Conservation (phyloP, 2,797 vertebrate species). For the Anolis apletophallus region DNA sequence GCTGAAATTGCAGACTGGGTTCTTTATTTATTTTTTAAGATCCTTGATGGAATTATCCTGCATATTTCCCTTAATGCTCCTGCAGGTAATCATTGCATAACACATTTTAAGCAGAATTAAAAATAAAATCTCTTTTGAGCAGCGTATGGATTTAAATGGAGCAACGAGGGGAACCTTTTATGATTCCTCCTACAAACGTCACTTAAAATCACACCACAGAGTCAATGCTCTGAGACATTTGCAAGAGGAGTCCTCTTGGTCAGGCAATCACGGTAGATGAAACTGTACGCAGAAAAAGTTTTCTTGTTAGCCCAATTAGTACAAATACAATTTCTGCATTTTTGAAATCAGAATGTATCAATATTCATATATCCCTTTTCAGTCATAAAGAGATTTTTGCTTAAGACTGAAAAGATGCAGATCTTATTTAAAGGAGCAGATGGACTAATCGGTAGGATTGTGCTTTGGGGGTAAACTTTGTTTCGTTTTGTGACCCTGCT, state of each 20-base stretch:
- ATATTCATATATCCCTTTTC: neutral
- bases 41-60: constrained; percentile 58
- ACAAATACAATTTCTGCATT: neutral
- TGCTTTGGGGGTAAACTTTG: no score
- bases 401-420: no score
- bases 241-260: neutral
- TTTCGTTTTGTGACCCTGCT: no score
- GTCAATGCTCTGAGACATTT: neutral
- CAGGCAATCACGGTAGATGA: neutral
- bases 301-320: neutral
- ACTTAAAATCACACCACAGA: neutral
- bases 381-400: no score
- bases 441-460: no score
- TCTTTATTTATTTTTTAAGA: no score
- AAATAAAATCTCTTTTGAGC: constrained; percentile 39
- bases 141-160: neutral
- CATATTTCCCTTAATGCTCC: constrained; percentile 58
- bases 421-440: no score
- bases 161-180: neutral
- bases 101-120: constrained; percentile 51
- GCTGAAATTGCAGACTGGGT: constrained; percentile 4
- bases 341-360: neutral
- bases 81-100: constrained; percentile 57
- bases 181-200: neutral
- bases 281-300: neutral